Evolutionary conservation across 2,888 invertebrate genomes (phyloP).

Genomic region (Phragmatobia fuliginosa): DNA sequence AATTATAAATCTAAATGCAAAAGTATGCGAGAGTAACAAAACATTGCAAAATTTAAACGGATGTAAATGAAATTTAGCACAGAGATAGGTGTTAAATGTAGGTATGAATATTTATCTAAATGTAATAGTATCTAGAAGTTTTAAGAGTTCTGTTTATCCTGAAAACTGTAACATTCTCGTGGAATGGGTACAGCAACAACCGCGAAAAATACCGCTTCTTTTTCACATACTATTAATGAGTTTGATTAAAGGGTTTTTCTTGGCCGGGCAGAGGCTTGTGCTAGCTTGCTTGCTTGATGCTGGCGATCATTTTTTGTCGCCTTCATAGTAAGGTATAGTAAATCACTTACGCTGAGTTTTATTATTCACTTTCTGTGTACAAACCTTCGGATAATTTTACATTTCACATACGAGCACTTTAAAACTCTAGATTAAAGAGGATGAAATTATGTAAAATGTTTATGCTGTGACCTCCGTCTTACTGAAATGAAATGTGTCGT

Average conservation of each 20-base stretch:
- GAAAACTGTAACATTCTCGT: too few species aligned
- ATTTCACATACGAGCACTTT: not conserved
- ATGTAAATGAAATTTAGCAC: too few species aligned
- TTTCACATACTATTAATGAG: too few species aligned
- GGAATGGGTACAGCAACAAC: too few species aligned
- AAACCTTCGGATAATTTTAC: not conserved
- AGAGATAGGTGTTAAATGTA: too few species aligned
- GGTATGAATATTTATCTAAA: too few species aligned
- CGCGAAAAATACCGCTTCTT: too few species aligned
- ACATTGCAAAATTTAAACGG: too few species aligned
- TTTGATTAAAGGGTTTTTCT: not conserved
- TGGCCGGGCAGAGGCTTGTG: not conserved
- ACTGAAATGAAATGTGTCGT: slow-evolving; percentile 14
- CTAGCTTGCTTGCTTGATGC: not conserved
- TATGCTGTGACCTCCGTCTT: not conserved
- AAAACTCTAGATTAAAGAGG: slow-evolving; percentile 30
- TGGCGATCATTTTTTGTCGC: not conserved
- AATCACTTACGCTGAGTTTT: not conserved
- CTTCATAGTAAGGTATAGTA: not conserved
- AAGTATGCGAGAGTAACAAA: too few species aligned
- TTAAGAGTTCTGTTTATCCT: too few species aligned
- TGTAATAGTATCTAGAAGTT: too few species aligned
- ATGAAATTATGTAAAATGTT: slow-evolving; percentile 10
- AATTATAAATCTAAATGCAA: too few species aligned
- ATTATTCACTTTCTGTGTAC: not conserved